phyloP scores from a whole-genome alignment of 1,140 invertebrate species.

The Scaptomyza montana region DNA sequence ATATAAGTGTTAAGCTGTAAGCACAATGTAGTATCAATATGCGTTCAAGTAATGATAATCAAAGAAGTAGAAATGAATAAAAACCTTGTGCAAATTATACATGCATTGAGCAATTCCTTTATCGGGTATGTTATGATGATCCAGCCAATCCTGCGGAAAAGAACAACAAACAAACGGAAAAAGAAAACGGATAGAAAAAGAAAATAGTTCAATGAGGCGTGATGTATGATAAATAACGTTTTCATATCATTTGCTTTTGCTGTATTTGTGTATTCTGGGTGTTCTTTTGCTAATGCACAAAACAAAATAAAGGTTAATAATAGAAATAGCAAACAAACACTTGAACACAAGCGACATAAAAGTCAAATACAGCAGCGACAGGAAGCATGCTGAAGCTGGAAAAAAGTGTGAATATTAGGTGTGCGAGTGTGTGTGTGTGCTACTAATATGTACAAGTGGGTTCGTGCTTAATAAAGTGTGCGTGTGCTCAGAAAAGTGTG shows the following conservation, averaged over 20 bases:
- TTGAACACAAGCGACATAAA: conserved; percentile 10
- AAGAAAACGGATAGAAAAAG: conserved; percentile 33
- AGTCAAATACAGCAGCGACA: conserved; percentile 18
- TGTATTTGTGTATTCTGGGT: conserved; percentile 24
- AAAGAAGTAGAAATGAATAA: conserved; percentile 60
- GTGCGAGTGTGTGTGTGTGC: conserved; percentile 24
- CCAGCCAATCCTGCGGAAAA: conserved; percentile 84
- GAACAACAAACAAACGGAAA: conserved; percentile 59
- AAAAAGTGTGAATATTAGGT: conserved; percentile 14
- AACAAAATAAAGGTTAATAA: conserved; percentile 10
- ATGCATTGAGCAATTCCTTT: conserved; percentile 83
- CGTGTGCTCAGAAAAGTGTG: conserved; percentile 32
- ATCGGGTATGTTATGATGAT: conserved; percentile 83
- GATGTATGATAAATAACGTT: conserved; percentile 56
- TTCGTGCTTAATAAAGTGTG: conserved; percentile 15
- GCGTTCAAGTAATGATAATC: conserved; percentile 24
- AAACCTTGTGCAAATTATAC: conserved; percentile 84
- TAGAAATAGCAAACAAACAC: conserved; percentile 9
- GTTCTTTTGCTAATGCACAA: conserved; percentile 19
- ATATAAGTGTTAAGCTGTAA: not conserved
- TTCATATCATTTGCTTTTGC: conserved; percentile 30
- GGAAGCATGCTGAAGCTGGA: conserved; percentile 10
- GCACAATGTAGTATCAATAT: not conserved
- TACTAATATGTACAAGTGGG: conserved; percentile 9
- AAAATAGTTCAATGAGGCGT: conserved; percentile 70